Evolutionary conservation across 2,113 vertebrate species (phyloP).

Genomic region (Pteruthius melanotis): DNA sequence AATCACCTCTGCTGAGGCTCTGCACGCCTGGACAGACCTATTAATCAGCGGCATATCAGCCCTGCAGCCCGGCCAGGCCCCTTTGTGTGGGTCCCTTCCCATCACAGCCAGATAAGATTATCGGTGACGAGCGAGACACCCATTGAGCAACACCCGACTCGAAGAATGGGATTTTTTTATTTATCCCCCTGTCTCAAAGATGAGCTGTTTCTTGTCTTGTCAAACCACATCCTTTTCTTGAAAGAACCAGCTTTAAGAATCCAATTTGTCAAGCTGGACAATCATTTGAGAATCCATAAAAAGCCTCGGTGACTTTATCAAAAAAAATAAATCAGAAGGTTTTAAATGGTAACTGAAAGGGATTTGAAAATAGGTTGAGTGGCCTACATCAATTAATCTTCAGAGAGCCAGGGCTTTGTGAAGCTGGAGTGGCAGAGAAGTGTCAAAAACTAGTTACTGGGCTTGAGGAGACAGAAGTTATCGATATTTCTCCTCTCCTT

Average conservation of each 20-base stretch:
- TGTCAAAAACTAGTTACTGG: slow-evolving; percentile 42
- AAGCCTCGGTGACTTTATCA: slow-evolving; percentile 78
- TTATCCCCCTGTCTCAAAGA: slow-evolving; percentile 79
- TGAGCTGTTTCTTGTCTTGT: slow-evolving; percentile 83
- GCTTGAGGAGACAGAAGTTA: slow-evolving; percentile 18
- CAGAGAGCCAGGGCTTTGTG: slow-evolving; percentile 61
- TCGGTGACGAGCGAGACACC: slow-evolving; percentile 80
- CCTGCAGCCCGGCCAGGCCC: slow-evolving; percentile 69
- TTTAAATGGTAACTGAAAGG: slow-evolving; percentile 72
- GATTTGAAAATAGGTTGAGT: slow-evolving; percentile 74
- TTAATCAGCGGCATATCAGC: slow-evolving; percentile 83
- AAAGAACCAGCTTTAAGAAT: slow-evolving; percentile 79
- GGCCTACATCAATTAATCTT: slow-evolving; percentile 79
- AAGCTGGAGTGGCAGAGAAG: slow-evolving; percentile 50
- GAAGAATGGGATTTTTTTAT: slow-evolving; percentile 75
- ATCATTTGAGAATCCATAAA: slow-evolving; percentile 79
- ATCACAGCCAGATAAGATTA: slow-evolving; percentile 88
- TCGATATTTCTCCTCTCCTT: background rate
- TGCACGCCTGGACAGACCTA: slow-evolving; percentile 75
- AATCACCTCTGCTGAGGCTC: slow-evolving; percentile 77
- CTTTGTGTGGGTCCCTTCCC: slow-evolving; percentile 83
- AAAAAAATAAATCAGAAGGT: slow-evolving; percentile 76
- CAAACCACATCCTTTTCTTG: slow-evolving; percentile 79
- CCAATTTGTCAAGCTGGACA: slow-evolving; percentile 84
- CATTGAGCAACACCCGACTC: slow-evolving; percentile 71